These are phyloP conservation scores for Drosophila greeni DNA, from an alignment of 2,888 invertebrate genomes.

Conservation along the genomic window DNA sequence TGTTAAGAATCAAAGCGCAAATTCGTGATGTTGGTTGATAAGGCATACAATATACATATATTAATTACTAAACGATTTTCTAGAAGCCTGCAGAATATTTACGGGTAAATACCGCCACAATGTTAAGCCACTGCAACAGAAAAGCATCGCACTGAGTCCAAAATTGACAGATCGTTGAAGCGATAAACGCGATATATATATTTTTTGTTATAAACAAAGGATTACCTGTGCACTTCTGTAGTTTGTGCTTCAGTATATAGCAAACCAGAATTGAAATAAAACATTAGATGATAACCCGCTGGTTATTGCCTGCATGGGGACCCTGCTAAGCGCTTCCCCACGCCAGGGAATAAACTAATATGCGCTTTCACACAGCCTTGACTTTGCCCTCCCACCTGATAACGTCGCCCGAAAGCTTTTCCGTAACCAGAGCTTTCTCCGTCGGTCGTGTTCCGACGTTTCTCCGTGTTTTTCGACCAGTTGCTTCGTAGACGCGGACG, in stretches of 20 bases:
- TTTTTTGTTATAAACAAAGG: slow-evolving; percentile 47
- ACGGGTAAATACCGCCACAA: slow-evolving; percentile 46
- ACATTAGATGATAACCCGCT: no score
- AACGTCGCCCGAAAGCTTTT: slow-evolving; percentile 13
- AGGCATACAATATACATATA: slow-evolving; percentile 40
- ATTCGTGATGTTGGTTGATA: slow-evolving; percentile 65
- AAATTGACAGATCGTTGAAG: slow-evolving; percentile 13
- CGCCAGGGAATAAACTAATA: not conserved
- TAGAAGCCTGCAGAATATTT: slow-evolving; percentile 48
- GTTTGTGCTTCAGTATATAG: slow-evolving; percentile 53
- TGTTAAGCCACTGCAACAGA: slow-evolving; percentile 36
- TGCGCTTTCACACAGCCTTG: slow-evolving; percentile 19
- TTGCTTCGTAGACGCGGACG: slow-evolving; percentile 51
- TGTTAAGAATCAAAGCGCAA: slow-evolving; percentile 61
- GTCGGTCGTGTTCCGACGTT: not conserved
- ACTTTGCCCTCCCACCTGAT: slow-evolving; percentile 21
- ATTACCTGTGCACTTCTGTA: slow-evolving; percentile 60
- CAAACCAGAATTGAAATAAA: slow-evolving; percentile 52
- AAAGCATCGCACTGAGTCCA: slow-evolving; percentile 41
- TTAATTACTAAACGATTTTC: slow-evolving; percentile 36
- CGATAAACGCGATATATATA: slow-evolving; percentile 26
- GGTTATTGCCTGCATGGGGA: no score
- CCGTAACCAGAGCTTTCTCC: not conserved
- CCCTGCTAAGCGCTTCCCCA: not conserved
- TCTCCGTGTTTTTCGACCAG: slow-evolving; percentile 38